Evolutionary conservation across 1,140 invertebrate genomes (phyloP), one percentile per base, ranked within the genome.

Genomic region (Diploscapter pachys): DNA sequence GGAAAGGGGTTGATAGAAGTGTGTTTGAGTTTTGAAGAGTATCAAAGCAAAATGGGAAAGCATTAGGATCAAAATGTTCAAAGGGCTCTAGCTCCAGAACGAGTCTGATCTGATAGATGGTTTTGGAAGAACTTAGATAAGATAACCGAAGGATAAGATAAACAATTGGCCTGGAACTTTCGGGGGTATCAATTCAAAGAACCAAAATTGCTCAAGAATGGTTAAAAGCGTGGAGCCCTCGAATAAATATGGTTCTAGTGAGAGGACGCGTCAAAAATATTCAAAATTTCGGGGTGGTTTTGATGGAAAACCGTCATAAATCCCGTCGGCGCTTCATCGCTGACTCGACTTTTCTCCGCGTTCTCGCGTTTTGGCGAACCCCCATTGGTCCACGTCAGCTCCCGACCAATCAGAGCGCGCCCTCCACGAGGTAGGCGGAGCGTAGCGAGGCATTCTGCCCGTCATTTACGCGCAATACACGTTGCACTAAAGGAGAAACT

Each of bases 381-480:
- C 71, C 68, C 48, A 82, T 81, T 81, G 81, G 80, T 72, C 80
- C 81, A 82, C 81, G 81, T 82, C 80, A 57, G 51, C 54, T 9
- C 9, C 1, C 75, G 63, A 13, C 80, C 80, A 75, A 81, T 76
- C 62, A 61, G n/a, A 61, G 74, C 59, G 4, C 74, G 74, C 74
- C 74, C 65, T 52, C 49, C 57, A 69, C 13, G 66, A 55, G 51
- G 66, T 31, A 1, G 31, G 31, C 31, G 31, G 31, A 1, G 31
- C 31, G 31, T 31, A 31, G 31, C 31, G 31, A 31, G 31, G 31
- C 31, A 31, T 31, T 31, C 31, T 31, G 31, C 31, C 31, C 31
- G 31, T 31, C 31, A 31, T 31, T 31, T 31, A 31, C 31, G 31
- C 31, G 31, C 0, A 31, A 31, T 31, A 31, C 31, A 31, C 31